Evolutionary conservation across 2,888 invertebrate species (phyloP).

Genomic region (Sialis lutaria): DNA sequence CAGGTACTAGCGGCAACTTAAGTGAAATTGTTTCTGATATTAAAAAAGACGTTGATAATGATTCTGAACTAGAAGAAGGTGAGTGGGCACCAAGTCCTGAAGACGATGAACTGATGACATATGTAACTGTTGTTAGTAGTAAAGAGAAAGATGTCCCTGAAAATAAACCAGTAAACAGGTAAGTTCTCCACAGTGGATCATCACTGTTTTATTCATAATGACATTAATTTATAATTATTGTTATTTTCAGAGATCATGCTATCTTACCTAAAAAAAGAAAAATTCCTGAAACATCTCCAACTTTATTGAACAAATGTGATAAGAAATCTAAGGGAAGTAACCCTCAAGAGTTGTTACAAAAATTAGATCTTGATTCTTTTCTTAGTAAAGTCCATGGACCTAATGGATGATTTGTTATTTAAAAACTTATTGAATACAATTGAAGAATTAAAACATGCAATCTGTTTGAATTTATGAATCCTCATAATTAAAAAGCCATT

Average conservation of each 20-base stretch:
- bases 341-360: constrained; percentile 13
- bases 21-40: no score
- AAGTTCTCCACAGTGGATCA: not conserved
- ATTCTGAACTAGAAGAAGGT: not conserved
- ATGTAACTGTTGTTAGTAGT: constrained; percentile 11
- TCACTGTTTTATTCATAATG: no score
- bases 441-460: no score
- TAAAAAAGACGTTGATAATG: not conserved
- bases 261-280: no score
- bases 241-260: no score
- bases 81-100: constrained; percentile 2
- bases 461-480: no score
- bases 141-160: not conserved
- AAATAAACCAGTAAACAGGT: not conserved
- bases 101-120: constrained; percentile 16
- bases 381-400: constrained; percentile 17
- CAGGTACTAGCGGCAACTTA: no score
- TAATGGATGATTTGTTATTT: not conserved
- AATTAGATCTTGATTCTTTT: constrained; percentile 18
- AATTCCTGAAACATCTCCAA: no score
- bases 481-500: no score
- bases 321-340: constrained; percentile 4
- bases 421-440: no score
- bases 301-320: not conserved
- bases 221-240: no score